Evolutionary conservation across 2,797 vertebrate genomes (phyloP).

Genomic region (Lacerta agilis): DNA sequence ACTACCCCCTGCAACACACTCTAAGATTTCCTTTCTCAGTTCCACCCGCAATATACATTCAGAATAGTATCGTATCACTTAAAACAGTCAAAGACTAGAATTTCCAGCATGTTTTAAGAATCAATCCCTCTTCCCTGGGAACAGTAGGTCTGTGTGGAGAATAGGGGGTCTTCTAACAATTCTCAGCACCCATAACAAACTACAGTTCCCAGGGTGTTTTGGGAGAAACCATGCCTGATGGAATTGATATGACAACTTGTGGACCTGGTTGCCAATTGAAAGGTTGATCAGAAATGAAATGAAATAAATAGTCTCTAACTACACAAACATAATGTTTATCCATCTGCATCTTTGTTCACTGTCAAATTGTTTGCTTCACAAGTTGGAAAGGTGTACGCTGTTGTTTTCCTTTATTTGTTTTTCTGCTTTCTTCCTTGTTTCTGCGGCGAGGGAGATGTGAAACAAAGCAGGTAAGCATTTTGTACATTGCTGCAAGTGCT

Average conservation of each 20-base stretch:
- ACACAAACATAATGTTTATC: not conserved
- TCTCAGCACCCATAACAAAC: too few species aligned
- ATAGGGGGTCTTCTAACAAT: too few species aligned
- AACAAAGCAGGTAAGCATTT: conserved; percentile 17
- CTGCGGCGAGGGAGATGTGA: not conserved
- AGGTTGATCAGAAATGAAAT: not conserved
- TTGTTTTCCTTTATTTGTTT: conserved; percentile 17
- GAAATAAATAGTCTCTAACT: not conserved
- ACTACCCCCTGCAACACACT: not conserved
- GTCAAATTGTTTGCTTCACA: conserved; percentile 7
- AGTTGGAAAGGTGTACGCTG: not conserved
- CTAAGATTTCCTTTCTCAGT: not conserved
- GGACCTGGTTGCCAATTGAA: not conserved
- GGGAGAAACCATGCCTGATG: too few species aligned
- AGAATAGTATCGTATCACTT: not conserved
- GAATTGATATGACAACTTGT: not conserved
- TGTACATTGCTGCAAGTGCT: conserved; percentile 26
- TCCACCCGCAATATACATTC: too few species aligned
- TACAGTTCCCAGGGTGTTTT: too few species aligned
- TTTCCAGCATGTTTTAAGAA: too few species aligned
- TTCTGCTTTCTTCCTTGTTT: conserved; percentile 26
- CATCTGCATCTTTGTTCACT: conserved; percentile 27
- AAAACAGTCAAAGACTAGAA: too few species aligned
- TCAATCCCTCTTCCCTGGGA: too few species aligned
- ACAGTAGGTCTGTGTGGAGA: too few species aligned